phyloP scores from a whole-genome alignment of 1,140 invertebrate species.

The Oreohelix idahoensis region DNA sequence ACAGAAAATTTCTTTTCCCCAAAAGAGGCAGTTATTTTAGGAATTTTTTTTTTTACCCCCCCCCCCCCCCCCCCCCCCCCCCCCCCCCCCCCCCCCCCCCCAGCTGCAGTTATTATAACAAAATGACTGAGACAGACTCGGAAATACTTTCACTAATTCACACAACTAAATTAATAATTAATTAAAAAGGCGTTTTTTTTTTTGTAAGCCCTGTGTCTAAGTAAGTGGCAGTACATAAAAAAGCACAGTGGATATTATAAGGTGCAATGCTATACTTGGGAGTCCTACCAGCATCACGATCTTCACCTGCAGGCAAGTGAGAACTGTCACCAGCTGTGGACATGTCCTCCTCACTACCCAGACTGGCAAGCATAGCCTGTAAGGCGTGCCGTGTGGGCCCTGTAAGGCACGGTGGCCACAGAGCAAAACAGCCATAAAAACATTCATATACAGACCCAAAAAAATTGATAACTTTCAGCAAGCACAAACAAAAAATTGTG shows the following conservation, averaged over 20 bases:
- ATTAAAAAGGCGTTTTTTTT: no score
- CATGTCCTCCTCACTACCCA: conserved; percentile 59
- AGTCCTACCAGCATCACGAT: conserved; percentile 13
- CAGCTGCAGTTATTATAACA: no score
- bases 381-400: conserved; percentile 74
- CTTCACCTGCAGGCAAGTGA: conserved; percentile 9
- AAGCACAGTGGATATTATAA: background rate
- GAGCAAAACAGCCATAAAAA: conserved; percentile 39
- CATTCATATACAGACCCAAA: background rate
- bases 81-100: no score
- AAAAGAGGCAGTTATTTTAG: no score
- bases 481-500: background rate
- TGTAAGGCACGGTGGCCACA: conserved; percentile 51
- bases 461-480: background rate
- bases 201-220: no score
- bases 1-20: no score
- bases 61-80: no score
- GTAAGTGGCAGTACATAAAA: background rate
- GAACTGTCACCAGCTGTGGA: conserved; percentile 40
- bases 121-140: no score
- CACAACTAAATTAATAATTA: no score
- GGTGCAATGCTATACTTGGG: background rate
- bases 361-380: conserved; percentile 74
- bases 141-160: no score
- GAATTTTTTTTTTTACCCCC: no score